phyloP scores from a whole-genome alignment of 2,113 vertebrate species.

The Mustelus asterias region DNA sequence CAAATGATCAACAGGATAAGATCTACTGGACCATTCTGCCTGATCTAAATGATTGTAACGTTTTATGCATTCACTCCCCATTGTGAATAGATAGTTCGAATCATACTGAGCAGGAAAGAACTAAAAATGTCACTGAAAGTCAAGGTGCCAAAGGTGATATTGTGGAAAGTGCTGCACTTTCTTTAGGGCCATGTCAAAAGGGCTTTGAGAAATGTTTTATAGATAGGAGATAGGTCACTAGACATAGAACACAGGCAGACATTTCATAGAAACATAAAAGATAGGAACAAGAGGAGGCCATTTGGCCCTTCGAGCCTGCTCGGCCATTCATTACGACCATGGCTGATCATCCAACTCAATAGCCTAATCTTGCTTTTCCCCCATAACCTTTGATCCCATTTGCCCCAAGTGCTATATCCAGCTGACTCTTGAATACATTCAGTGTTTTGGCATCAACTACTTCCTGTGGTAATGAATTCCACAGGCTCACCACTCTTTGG shows the following conservation, averaged over 20 bases:
- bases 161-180: not conserved
- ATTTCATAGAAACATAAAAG: not conserved
- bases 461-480: too few species aligned
- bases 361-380: too few species aligned
- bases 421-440: too few species aligned
- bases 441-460: too few species aligned
- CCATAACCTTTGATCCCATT: too few species aligned
- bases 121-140: not conserved
- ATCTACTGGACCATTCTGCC: not conserved
- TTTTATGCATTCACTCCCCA: not conserved
- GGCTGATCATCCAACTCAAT: too few species aligned
- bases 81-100: not conserved
- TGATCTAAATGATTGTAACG: not conserved
- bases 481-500: too few species aligned
- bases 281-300: too few species aligned
- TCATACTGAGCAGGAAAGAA: not conserved
- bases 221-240: not conserved
- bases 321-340: too few species aligned
- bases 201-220: not conserved
- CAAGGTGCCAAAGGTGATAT: not conserved
- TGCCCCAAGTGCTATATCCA: too few species aligned
- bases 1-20: not conserved
- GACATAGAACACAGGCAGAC: not conserved
- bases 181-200: not conserved
- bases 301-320: too few species aligned